Conservation (phyloP, 2,888 invertebrate species). For the Abrostola triplasia region DNA sequence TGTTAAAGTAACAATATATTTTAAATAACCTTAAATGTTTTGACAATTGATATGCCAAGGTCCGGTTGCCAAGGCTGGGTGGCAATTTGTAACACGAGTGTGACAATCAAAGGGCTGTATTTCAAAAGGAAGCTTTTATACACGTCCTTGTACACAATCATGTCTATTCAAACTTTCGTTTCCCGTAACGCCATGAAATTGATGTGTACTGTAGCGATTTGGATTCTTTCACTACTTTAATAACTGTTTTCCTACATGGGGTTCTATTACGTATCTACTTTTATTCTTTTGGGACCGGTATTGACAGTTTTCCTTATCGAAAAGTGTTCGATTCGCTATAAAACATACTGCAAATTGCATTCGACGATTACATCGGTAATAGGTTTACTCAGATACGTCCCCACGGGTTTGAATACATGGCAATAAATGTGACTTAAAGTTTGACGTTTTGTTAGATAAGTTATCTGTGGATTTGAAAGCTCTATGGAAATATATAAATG, state of each 20-base stretch:
- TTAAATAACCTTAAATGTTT: too few relatives aligned
- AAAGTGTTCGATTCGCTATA: conserved; percentile 23
- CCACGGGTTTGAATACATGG: not conserved
- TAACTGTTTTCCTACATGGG: not conserved
- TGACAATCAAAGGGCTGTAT: too few relatives aligned
- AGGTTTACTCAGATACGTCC: conserved; percentile 1
- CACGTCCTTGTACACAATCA: too few relatives aligned
- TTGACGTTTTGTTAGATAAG: not conserved
- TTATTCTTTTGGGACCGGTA: conserved; percentile 8
- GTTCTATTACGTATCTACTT: not conserved
- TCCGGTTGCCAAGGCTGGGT: too few relatives aligned
- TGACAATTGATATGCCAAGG: too few relatives aligned
- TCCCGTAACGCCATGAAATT: not conserved
- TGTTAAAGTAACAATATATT: too few relatives aligned
- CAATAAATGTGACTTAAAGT: conserved; percentile 7
- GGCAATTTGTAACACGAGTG: too few relatives aligned
- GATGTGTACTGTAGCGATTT: not conserved
- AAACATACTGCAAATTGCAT: conserved; percentile 39
- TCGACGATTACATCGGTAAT: conserved; percentile 11
- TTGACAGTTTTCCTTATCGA: conserved; percentile 18
- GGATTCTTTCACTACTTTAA: not conserved
- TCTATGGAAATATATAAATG: not conserved
- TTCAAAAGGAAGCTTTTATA: too few relatives aligned
- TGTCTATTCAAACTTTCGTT: too few relatives aligned
- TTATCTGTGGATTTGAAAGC: not conserved